Percentiles rank a stretch among this genome's conserved stretches.
These are phyloP conservation scores for Cossypha caffra DNA, from an alignment of 2,797 vertebrate genomes.

Conservation along the genomic window DNA sequence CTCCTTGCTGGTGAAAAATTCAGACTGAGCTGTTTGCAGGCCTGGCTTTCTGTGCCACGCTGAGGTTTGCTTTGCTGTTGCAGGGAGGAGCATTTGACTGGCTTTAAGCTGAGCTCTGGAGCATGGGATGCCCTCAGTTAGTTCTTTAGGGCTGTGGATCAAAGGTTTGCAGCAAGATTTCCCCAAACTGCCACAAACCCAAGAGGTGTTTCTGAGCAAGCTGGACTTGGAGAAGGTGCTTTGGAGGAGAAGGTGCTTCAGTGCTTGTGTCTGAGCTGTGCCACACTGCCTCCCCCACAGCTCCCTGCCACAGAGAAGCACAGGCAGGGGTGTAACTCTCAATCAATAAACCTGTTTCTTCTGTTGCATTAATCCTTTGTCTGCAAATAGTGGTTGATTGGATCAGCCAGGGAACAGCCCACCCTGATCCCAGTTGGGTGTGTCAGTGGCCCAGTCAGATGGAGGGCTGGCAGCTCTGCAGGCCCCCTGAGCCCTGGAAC, in stretches of 20 bases:
- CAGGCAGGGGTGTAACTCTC: background rate
- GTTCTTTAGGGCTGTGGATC: background rate
- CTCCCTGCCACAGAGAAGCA: background rate
- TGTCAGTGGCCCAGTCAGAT: background rate
- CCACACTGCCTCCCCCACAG: accelerated
- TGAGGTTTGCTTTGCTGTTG: background rate
- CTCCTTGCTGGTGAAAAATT: background rate
- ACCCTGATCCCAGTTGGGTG: background rate
- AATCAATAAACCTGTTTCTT: background rate
- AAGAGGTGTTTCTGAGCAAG: background rate
- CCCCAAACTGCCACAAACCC: background rate
- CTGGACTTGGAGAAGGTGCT: background rate
- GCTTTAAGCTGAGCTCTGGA: background rate
- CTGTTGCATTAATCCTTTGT: background rate
- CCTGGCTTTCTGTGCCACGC: background rate
- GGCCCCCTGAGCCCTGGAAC: accelerated
- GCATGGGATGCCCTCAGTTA: background rate
- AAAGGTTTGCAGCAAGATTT: background rate
- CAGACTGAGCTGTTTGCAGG: background rate
- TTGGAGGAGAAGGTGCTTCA: background rate
- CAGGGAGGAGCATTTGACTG: background rate
- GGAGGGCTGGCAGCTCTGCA: background rate
- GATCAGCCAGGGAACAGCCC: background rate
- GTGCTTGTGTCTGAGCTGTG: accelerated
- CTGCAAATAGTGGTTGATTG: background rate